Conservation (phyloP, 2,888 invertebrate genomes). For the Lasioglossum marginatum region DNA sequence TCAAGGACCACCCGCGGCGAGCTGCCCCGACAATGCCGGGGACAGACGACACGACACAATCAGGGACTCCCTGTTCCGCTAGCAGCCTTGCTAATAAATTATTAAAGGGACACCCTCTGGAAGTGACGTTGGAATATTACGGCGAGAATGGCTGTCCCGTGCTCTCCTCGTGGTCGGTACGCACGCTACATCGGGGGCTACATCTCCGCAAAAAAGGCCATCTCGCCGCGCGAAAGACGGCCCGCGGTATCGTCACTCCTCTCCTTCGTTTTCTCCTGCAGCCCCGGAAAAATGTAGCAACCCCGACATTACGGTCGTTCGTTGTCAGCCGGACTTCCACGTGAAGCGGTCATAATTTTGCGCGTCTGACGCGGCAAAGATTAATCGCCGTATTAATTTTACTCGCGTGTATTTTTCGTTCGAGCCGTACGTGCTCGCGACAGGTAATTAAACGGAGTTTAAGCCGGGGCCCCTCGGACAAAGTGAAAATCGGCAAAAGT, state of each 20-base stretch:
- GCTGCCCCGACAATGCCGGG: slow-evolving; percentile 78
- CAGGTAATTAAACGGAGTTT: slow-evolving; percentile 63
- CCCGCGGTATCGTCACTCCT: background rate
- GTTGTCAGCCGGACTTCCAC: slow-evolving; percentile 53
- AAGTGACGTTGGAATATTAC: slow-evolving; percentile 79
- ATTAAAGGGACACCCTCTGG: slow-evolving; percentile 83
- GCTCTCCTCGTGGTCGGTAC: slow-evolving; percentile 23
- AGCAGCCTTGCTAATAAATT: slow-evolving; percentile 83
- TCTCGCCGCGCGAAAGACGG: slow-evolving; percentile 26
- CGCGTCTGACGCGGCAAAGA: slow-evolving; percentile 54
- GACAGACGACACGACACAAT: slow-evolving; percentile 84
- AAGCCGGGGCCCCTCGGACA: slow-evolving; percentile 30
- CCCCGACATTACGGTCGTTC: slow-evolving; percentile 42
- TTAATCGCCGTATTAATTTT: slow-evolving; percentile 64
- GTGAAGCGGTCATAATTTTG: slow-evolving; percentile 60
- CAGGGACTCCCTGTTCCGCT: slow-evolving; percentile 74
- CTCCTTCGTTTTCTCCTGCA: background rate
- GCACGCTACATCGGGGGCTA: slow-evolving; percentile 27
- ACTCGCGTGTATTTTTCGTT: slow-evolving; percentile 50
- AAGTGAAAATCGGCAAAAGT: slow-evolving; percentile 44
- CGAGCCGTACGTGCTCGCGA: slow-evolving; percentile 35
- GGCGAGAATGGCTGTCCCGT: slow-evolving; percentile 62
- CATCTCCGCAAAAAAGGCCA: slow-evolving; percentile 30
- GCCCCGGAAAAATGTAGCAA: slow-evolving; percentile 41
- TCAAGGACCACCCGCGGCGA: slow-evolving; percentile 83